A percentile compares a stretch with the other conserved stretches of the same genome.
Conservation (phyloP, 2,888 invertebrate genomes). For the Calliopum simillimum region DNA sequence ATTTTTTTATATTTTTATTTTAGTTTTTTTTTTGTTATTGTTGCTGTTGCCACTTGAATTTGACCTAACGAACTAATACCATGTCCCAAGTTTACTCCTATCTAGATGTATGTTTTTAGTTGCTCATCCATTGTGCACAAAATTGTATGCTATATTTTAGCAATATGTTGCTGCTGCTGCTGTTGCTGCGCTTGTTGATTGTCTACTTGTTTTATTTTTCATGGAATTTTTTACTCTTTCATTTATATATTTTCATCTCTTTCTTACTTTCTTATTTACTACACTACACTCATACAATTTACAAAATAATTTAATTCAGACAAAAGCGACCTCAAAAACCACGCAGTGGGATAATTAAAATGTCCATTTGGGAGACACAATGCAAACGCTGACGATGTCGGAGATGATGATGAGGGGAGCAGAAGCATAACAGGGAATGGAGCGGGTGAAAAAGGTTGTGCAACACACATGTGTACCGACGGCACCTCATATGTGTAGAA, state of each 20-base stretch:
- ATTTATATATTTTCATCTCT: background rate
- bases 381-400: background rate
- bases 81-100: background rate
- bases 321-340: conserved; percentile 25
- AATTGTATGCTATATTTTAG: too few relatives aligned
- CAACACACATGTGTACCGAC: background rate
- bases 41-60: too few relatives aligned
- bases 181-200: background rate
- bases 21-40: too few relatives aligned
- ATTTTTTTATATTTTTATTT: too few relatives aligned
- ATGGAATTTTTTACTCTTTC: background rate
- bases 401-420: background rate
- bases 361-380: conserved; percentile 13
- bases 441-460: background rate
- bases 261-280: background rate
- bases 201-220: background rate
- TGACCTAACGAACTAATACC: background rate
- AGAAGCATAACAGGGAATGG: background rate
- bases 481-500: background rate
- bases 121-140: background rate
- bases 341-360: conserved; percentile 29
- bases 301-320: conserved; percentile 19
- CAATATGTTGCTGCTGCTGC: too few relatives aligned
- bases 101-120: background rate
- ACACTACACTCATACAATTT: background rate